These are phyloP conservation scores for Cryptocephalus moraei DNA, from an alignment of 2,888 invertebrate genomes.

Conservation along the genomic window DNA sequence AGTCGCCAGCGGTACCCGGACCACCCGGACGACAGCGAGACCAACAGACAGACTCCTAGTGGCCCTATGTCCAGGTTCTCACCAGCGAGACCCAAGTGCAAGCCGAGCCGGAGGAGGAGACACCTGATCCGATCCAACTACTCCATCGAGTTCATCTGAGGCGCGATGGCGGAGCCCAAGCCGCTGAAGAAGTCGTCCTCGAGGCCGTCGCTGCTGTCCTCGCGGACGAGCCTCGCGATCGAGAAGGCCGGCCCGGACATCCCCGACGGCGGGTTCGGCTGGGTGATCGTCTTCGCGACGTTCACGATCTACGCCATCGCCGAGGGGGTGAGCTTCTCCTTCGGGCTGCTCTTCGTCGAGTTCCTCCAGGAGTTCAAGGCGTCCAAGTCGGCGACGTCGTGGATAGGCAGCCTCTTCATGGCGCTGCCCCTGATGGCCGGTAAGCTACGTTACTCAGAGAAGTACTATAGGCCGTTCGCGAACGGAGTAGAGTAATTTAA, in stretches of 20 bases:
- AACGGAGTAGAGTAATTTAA: no score
- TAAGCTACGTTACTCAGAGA: conserved; percentile 1
- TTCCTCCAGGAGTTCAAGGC: conserved; percentile 45
- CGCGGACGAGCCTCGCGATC: conserved; percentile 18
- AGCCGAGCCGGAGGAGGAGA: no score
- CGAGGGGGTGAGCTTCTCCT: conserved; percentile 89
- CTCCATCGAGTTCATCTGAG: no score
- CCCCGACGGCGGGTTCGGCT: conserved; percentile 82
- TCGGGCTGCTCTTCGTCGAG: conserved; percentile 80
- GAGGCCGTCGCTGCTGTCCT: conserved; percentile 8
- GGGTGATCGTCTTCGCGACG: conserved; percentile 80
- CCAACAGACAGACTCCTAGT: no score
- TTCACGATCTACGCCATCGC: conserved; percentile 81
- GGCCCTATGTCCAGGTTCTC: no score
- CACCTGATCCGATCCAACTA: no score
- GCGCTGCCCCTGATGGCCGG: conserved; percentile 51
- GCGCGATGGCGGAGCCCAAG: no score
- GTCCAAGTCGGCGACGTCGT: conserved; percentile 60
- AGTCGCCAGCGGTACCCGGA: no score
- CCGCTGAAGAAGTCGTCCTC: no score
- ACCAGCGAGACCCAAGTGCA: no score
- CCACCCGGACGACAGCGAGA: no score
- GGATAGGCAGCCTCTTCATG: conserved; percentile 26
- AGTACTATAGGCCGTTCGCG: no score
- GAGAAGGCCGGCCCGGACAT: conserved; percentile 42